A percentile compares a stretch with the other conserved stretches of the same genome.
Evolutionary conservation across 2,888 invertebrate genomes (phyloP).

Genomic region (Amblyjoppa proteus): DNA sequence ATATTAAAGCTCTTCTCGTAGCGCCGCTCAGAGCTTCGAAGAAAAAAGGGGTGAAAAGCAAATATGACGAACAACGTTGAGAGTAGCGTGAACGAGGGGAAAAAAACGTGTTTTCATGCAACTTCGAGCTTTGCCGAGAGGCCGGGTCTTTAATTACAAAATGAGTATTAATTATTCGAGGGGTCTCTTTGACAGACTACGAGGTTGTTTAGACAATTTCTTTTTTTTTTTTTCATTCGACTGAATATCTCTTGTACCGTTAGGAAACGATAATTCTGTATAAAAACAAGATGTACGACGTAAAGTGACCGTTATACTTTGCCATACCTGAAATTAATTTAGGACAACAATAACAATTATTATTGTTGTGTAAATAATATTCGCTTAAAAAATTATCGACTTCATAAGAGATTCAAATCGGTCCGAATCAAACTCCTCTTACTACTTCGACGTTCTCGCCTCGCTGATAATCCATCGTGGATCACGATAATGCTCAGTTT

Average conservation of each 20-base stretch:
- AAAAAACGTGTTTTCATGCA: slow-evolving; percentile 54
- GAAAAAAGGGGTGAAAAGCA: slow-evolving; percentile 39
- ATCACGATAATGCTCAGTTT: too few relatives aligned
- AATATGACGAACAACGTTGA: background rate
- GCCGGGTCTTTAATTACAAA: slow-evolving; percentile 61
- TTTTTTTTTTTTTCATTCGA: background rate
- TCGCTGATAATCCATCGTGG: too few relatives aligned
- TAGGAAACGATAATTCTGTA: background rate
- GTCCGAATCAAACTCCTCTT: too few relatives aligned
- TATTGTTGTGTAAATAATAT: too few relatives aligned
- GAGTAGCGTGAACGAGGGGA: slow-evolving; percentile 33
- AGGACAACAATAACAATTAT: too few relatives aligned
- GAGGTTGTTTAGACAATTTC: background rate
- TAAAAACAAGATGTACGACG: too few relatives aligned
- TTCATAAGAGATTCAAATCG: too few relatives aligned
- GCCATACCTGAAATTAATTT: too few relatives aligned
- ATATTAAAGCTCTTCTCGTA: slow-evolving; percentile 73
- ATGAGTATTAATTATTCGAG: slow-evolving; percentile 61
- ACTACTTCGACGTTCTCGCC: too few relatives aligned
- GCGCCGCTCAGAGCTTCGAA: slow-evolving; percentile 32
- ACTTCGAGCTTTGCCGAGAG: slow-evolving; percentile 21
- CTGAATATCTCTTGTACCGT: background rate
- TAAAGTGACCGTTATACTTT: too few relatives aligned
- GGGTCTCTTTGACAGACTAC: slow-evolving; percentile 4
- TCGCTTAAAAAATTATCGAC: too few relatives aligned